Conservation (phyloP, 2,113 vertebrate genomes). For the Serinus canaria region DNA sequence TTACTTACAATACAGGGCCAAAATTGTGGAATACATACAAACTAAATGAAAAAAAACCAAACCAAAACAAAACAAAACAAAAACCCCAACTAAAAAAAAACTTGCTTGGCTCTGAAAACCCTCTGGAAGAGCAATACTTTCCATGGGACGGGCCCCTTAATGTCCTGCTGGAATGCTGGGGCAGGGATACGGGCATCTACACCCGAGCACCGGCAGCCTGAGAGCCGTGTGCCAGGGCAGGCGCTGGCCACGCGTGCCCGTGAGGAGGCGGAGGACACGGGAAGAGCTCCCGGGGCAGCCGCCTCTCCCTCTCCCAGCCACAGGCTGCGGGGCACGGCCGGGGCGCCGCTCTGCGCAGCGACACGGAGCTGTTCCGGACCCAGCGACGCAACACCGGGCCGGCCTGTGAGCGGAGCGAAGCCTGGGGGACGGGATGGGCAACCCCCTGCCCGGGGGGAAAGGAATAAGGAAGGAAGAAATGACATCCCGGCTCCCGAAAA, state of each 20-base stretch:
- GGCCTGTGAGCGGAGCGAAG: background rate
- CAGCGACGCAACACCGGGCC: background rate
- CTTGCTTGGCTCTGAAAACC: background rate
- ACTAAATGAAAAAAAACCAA: background rate
- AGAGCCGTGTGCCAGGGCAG: fast-evolving
- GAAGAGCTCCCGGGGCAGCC: fast-evolving
- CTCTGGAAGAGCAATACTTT: background rate
- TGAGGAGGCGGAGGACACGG: fast-evolving
- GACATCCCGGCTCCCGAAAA: background rate
- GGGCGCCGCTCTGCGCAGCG: background rate
- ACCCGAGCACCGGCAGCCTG: background rate
- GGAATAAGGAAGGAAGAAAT: background rate
- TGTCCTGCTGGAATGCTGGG: background rate
- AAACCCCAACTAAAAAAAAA: too few relatives aligned
- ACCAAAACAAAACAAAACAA: too few relatives aligned
- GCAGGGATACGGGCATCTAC: background rate
- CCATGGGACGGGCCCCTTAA: fast-evolving
- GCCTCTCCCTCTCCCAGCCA: background rate
- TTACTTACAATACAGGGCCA: background rate
- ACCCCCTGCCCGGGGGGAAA: background rate
- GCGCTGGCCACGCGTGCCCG: fast-evolving
- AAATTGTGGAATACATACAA: background rate
- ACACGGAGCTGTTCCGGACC: background rate
- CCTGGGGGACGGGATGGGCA: background rate
- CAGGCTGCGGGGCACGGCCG: background rate